Percentiles rank a stretch among this genome's conserved stretches.
phyloP scores from a whole-genome alignment of 2,797 vertebrate species.

The Okamejei kenojei region DNA sequence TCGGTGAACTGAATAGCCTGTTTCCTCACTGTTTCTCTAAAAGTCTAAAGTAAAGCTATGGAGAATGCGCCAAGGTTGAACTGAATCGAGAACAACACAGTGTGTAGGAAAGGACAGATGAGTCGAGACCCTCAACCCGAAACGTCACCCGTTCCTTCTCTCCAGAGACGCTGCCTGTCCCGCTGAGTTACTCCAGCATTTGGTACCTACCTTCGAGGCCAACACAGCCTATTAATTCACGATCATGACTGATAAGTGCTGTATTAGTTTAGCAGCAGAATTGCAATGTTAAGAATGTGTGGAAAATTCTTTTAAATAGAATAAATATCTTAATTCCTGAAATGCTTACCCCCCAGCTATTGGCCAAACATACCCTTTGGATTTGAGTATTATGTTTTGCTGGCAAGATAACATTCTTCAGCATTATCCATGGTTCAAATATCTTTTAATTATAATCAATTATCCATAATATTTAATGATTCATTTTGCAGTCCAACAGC shows the following conservation, averaged over 20 bases:
- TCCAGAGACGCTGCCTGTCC: too few relatives aligned
- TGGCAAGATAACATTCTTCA: background rate
- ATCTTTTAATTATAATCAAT: conserved; percentile 25
- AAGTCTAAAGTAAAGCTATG: too few relatives aligned
- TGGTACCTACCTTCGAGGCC: too few relatives aligned
- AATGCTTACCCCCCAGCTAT: background rate
- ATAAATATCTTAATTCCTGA: background rate
- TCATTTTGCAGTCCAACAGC: background rate
- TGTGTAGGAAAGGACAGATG: too few relatives aligned
- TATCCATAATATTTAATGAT: background rate
- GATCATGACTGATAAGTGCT: background rate
- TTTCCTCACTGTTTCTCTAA: too few relatives aligned
- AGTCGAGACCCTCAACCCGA: too few relatives aligned
- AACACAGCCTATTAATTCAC: background rate
- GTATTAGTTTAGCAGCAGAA: background rate
- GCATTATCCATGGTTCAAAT: background rate
- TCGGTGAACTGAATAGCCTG: too few relatives aligned
- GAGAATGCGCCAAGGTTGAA: too few relatives aligned
- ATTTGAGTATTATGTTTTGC: background rate
- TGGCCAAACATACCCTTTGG: background rate
- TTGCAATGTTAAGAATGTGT: background rate
- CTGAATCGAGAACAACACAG: too few relatives aligned
- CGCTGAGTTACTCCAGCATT: too few relatives aligned
- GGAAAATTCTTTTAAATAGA: background rate
- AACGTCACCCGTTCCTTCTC: too few relatives aligned